phyloP scores from a whole-genome alignment of 2,797 vertebrate species.

The Selene dorsalis region DNA sequence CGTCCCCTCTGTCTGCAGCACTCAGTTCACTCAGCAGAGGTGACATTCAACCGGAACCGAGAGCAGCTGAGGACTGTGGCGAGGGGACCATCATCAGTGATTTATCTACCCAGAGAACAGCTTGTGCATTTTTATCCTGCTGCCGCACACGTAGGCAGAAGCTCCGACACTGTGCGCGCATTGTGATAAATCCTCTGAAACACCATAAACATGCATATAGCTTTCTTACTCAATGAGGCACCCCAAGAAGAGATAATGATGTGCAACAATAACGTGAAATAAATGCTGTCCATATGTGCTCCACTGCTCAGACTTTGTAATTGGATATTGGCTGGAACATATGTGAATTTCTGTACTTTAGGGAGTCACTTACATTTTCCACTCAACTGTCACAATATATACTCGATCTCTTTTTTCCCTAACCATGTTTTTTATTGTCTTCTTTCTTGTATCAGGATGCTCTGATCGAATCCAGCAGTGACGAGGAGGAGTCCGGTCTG shows the following conservation, averaged over 20 bases:
- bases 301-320: slow-evolving; percentile 11
- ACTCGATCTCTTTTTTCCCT: neutral
- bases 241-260: slow-evolving; percentile 2
- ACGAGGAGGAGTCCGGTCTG: slow-evolving; percentile 83
- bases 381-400: neutral
- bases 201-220: neutral
- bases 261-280: slow-evolving; percentile 5
- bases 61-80: slow-evolving; percentile 21
- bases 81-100: neutral
- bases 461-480: slow-evolving; percentile 88
- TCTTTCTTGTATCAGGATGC: slow-evolving; percentile 71
- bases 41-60: slow-evolving; percentile 72
- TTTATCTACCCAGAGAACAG: slow-evolving; percentile 17
- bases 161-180: neutral
- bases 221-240: slow-evolving; percentile 14
- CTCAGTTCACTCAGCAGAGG: slow-evolving; percentile 55
- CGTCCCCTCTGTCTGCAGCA: slow-evolving; percentile 50
- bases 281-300: slow-evolving; percentile 18
- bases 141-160: slow-evolving; percentile 1
- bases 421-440: neutral
- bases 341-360: neutral
- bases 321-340: slow-evolving; percentile 18
- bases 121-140: slow-evolving; percentile 23
- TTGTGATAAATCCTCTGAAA: slow-evolving; percentile 22
- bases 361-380: neutral